A percentile compares a stretch with the other conserved stretches of the same genome.
These are phyloP conservation scores for Myotis brandtii DNA, from an alignment of 2,113 vertebrate genomes.

Conservation along the genomic window DNA sequence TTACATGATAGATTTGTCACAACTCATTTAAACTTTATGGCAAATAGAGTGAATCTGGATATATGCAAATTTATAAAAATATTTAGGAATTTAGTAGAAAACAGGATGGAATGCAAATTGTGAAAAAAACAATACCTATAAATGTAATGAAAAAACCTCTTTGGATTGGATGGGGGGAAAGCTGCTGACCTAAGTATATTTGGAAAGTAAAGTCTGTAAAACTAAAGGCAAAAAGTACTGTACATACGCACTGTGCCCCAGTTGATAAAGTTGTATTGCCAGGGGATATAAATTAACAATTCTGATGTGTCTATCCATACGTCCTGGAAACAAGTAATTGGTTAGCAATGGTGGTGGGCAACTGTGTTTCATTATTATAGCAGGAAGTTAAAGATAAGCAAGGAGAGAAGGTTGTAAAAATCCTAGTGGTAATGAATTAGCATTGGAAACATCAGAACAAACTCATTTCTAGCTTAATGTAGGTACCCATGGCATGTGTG, in stretches of 20 bases:
- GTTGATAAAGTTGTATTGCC: not conserved
- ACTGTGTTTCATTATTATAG: not conserved
- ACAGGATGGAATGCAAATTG: not conserved
- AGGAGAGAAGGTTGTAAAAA: not conserved
- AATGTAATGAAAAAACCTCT: not conserved
- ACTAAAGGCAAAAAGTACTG: not conserved
- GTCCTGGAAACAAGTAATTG: not conserved
- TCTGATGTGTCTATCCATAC: not conserved
- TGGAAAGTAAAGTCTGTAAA: not conserved
- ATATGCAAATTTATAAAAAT: not conserved
- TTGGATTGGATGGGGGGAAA: not conserved
- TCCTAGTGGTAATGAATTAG: not conserved
- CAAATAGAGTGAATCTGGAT: not conserved
- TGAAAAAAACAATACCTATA: not conserved
- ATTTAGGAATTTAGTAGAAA: not conserved
- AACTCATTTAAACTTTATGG: not conserved
- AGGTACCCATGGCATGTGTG: not conserved
- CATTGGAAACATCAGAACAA: not conserved
- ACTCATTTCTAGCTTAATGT: not conserved
- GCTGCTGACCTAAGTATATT: not conserved
- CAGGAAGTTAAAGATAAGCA: not conserved
- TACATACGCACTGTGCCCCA: not conserved
- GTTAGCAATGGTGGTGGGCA: not conserved
- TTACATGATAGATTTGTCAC: not conserved
- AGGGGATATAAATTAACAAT: not conserved